Percentiles rank a stretch among this genome's conserved stretches.
These are phyloP conservation scores for Dendrolimus houi DNA, from an alignment of 2,888 invertebrate species.

Conservation along the genomic window DNA sequence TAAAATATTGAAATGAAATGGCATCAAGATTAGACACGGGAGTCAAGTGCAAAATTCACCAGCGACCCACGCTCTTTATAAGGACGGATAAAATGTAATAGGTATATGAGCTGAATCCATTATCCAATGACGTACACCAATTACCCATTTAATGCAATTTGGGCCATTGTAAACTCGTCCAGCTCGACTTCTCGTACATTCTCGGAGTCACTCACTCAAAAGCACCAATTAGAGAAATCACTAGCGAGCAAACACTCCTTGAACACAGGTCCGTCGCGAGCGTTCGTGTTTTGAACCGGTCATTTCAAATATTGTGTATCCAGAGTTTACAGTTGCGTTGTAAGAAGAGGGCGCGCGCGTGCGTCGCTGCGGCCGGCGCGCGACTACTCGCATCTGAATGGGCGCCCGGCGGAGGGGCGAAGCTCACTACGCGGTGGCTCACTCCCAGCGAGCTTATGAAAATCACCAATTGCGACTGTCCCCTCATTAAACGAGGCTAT, in stretches of 20 bases:
- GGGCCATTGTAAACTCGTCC: constrained; percentile 66
- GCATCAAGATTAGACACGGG: constrained; percentile 36
- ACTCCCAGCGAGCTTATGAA: constrained; percentile 69
- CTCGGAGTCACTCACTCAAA: constrained; percentile 67
- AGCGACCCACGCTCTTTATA: constrained; percentile 51
- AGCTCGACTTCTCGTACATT: constrained; percentile 56
- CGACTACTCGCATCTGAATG: constrained; percentile 65
- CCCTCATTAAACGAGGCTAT: constrained; percentile 43
- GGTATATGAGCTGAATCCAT: constrained; percentile 67
- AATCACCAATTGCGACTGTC: constrained; percentile 66
- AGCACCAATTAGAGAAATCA: constrained; percentile 66
- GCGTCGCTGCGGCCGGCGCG: constrained; percentile 66
- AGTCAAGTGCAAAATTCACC: constrained; percentile 64
- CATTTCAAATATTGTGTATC: constrained; percentile 45
- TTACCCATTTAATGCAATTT: constrained; percentile 75
- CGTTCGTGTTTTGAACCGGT: constrained; percentile 49
- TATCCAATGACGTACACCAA: constrained; percentile 74
- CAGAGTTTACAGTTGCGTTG: constrained; percentile 40
- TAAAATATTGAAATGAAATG: constrained; percentile 52
- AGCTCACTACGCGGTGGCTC: constrained; percentile 51
- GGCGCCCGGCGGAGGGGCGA: constrained; percentile 70
- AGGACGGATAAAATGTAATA: constrained; percentile 56
- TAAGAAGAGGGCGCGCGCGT: constrained; percentile 63
- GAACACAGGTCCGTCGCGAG: constrained; percentile 47
- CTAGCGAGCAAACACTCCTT: constrained; percentile 53